A percentile compares a stretch with the other conserved stretches of the same genome.
Conservation (phyloP, 2,888 invertebrate species). For the Xylocampa areola region DNA sequence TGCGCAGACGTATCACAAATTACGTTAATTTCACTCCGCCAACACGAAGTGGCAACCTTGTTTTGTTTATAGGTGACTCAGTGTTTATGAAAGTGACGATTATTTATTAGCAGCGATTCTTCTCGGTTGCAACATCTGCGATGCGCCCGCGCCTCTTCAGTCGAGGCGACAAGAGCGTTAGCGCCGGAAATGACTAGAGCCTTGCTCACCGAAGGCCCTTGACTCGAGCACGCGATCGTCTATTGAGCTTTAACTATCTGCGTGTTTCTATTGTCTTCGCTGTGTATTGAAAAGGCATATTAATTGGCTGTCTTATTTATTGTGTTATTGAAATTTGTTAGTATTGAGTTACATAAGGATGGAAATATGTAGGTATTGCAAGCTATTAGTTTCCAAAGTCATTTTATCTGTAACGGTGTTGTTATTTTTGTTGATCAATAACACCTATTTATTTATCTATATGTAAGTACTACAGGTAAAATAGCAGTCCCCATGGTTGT, state of each 20-base stretch:
- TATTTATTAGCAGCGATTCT: constrained; percentile 86
- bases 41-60: constrained; percentile 68
- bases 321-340: constrained; percentile 30
- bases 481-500: no score
- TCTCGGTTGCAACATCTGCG: constrained; percentile 75
- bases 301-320: constrained; percentile 49
- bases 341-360: neutral
- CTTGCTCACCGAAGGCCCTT: constrained; percentile 74
- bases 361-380: no score
- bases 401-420: no score
- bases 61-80: constrained; percentile 79
- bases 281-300: constrained; percentile 34
- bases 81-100: constrained; percentile 83
- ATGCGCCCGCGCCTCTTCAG: constrained; percentile 34
- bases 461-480: no score
- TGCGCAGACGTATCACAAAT: constrained; percentile 60
- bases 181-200: constrained; percentile 85
- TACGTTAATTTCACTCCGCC: constrained; percentile 72
- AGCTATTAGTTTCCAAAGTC: no score
- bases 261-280: constrained; percentile 54
- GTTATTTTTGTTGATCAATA: no score
- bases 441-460: no score
- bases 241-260: constrained; percentile 53
- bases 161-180: constrained; percentile 58
- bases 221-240: constrained; percentile 71